A percentile compares a stretch with the other conserved stretches of the same genome.
These are phyloP conservation scores for Herpailurus yagouaroundi DNA, from an alignment of 2,113 vertebrate species.

Conservation along the genomic window DNA sequence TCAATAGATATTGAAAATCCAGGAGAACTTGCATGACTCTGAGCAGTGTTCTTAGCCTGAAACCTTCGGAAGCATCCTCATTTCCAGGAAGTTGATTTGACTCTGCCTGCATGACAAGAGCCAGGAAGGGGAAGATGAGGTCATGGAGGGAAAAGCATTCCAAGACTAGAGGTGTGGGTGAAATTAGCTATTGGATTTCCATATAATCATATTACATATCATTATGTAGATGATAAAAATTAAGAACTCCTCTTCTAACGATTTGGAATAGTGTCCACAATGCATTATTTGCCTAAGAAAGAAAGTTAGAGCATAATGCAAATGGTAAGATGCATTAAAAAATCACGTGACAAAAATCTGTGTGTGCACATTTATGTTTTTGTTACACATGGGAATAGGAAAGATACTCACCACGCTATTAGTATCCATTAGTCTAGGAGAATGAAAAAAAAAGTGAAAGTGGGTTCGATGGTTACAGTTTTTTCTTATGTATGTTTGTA, in stretches of 20 bases:
- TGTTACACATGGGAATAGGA: not conserved
- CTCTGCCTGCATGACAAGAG: not conserved
- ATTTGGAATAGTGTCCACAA: not conserved
- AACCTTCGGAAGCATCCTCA: not conserved
- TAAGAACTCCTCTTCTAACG: not conserved
- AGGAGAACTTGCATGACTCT: not conserved
- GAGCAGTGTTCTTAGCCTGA: not conserved
- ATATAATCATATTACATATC: not conserved
- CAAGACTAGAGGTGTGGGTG: not conserved
- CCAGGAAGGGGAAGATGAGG: not conserved
- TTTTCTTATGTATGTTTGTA: not conserved
- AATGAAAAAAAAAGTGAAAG: not conserved
- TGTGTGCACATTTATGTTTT: not conserved
- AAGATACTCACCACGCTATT: not conserved
- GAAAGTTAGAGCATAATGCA: not conserved
- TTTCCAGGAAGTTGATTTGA: not conserved
- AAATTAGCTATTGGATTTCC: not conserved
- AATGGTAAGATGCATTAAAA: not conserved
- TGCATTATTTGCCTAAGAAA: not conserved
- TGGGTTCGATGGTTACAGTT: not conserved
- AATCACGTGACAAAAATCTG: not conserved
- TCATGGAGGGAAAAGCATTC: not conserved
- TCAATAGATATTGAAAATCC: not conserved
- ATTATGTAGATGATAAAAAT: not conserved
- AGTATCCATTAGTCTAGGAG: not conserved